Conservation (phyloP, 1,140 invertebrate species). For the Doryteuthis pealeii region DNA sequence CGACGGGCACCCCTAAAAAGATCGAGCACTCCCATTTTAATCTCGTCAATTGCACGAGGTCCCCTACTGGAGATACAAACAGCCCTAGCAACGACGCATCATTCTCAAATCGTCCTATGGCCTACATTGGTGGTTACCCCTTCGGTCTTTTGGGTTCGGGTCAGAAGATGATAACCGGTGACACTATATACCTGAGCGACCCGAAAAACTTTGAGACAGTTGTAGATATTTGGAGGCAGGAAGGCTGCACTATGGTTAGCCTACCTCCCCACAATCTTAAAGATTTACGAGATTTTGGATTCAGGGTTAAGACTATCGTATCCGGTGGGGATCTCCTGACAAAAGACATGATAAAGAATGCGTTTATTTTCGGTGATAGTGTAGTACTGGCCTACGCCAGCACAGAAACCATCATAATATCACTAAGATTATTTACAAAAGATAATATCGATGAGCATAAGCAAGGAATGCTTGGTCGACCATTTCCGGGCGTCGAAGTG, state of each 20-base stretch:
- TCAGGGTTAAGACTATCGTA: background rate
- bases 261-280: background rate
- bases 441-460: background rate
- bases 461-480: background rate
- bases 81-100: background rate
- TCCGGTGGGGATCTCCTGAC: background rate
- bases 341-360: background rate
- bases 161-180: background rate
- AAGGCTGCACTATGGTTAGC: background rate
- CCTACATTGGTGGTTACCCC: background rate
- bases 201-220: background rate
- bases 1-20: background rate
- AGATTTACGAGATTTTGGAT: background rate
- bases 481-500: background rate
- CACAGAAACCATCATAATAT: background rate
- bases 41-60: background rate
- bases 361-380: background rate
- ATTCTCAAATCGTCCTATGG: background rate
- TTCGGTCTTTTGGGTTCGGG: background rate
- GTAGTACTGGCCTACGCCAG: background rate
- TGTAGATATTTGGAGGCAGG: background rate
- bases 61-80: background rate
- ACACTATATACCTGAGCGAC: background rate
- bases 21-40: background rate
- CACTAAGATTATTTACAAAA: background rate